Percentiles rank a stretch among this genome's conserved stretches.
These are phyloP conservation scores for Aplysia californica DNA, from an alignment of 1,140 invertebrate genomes.

Conservation along the genomic window DNA sequence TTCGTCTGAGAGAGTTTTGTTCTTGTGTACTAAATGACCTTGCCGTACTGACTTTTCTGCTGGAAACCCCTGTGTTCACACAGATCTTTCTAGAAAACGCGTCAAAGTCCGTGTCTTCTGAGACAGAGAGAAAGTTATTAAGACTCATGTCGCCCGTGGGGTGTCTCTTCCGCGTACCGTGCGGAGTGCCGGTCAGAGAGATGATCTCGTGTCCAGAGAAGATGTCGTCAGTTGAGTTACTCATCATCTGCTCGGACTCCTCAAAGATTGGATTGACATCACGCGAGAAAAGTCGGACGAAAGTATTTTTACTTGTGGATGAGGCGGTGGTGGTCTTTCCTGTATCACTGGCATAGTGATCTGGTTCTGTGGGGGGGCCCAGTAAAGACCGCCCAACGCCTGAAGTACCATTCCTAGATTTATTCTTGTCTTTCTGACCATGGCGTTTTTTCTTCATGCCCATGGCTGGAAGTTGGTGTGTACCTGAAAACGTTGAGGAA, in stretches of 20 bases:
- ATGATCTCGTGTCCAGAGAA: background rate
- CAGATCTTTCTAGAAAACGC: no score
- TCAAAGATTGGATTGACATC: slow-evolving; percentile 22
- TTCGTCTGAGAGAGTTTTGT: background rate
- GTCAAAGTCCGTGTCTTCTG: background rate
- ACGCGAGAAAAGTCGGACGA: background rate
- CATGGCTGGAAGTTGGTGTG: background rate
- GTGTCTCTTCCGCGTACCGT: background rate
- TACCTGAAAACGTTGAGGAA: no score
- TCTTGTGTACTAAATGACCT: background rate
- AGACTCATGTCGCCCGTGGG: background rate
- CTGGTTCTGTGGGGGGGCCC: background rate
- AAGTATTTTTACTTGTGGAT: background rate
- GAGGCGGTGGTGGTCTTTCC: background rate
- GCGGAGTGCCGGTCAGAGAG: background rate
- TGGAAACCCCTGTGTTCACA: no score
- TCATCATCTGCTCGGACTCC: background rate
- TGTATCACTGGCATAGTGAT: background rate
- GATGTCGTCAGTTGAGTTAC: no score
- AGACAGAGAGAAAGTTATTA: slow-evolving; percentile 1
- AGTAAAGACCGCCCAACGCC: no score
- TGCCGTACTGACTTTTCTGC: background rate
- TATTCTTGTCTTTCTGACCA: background rate
- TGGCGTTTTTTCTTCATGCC: background rate
- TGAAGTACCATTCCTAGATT: background rate